Percentiles rank a stretch among this genome's conserved stretches.
phyloP scores from a whole-genome alignment of 2,888 invertebrate genomes.

The Harpagoxenus sublaevis region DNA sequence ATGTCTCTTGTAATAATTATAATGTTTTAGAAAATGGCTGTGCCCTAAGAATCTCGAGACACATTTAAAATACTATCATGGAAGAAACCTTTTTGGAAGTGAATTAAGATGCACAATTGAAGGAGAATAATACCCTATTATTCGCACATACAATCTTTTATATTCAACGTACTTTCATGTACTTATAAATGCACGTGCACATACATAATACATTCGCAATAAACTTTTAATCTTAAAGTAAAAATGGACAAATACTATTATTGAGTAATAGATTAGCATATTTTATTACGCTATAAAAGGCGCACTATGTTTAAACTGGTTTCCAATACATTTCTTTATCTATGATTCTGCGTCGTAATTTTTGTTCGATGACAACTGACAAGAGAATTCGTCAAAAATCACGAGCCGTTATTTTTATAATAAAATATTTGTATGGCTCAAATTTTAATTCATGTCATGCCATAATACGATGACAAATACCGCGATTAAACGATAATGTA shows the following conservation, averaged over 20 bases:
- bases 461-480: not conserved
- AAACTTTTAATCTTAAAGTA: not conserved
- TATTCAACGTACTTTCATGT: not conserved
- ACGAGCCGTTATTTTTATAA: not conserved
- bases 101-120: not conserved
- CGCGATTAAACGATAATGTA: not conserved
- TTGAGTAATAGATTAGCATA: constrained; percentile 12
- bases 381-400: not conserved
- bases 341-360: constrained; percentile 22
- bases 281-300: not conserved
- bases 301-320: constrained; percentile 14
- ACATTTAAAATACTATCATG: not conserved
- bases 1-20: not conserved
- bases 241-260: not conserved
- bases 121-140: not conserved
- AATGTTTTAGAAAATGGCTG: not conserved
- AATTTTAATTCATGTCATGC: not conserved
- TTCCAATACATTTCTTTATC: constrained; percentile 5
- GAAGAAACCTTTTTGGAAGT: not conserved
- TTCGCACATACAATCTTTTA: not conserved
- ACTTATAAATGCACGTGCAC: not conserved
- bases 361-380: not conserved
- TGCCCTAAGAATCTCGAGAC: not conserved
- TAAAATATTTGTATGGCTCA: not conserved
- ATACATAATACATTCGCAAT: not conserved